Evolutionary conservation across 2,113 vertebrate species (phyloP).

Genomic region (Corydoras sp.): DNA sequence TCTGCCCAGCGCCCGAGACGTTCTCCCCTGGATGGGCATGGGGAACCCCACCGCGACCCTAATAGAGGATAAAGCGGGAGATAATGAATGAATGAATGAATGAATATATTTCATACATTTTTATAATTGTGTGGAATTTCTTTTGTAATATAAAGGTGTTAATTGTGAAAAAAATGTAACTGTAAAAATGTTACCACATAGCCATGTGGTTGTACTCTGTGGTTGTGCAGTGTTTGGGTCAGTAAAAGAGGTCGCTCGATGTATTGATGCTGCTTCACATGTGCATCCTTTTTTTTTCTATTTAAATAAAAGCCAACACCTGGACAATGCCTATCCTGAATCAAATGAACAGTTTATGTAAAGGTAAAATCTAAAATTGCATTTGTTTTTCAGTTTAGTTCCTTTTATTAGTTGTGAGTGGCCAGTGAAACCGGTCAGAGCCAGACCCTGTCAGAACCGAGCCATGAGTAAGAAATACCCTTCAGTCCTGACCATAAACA

Average conservation of each 20-base stretch:
- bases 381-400: slow-evolving; percentile 9
- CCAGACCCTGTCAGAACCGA: slow-evolving; percentile 20
- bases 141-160: neutral
- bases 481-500: slow-evolving; percentile 22
- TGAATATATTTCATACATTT: neutral
- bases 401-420: slow-evolving; percentile 5
- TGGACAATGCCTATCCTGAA: too few relatives aligned
- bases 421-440: neutral
- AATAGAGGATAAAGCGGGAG: too few relatives aligned
- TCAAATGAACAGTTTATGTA: neutral
- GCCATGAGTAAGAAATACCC: slow-evolving; percentile 28
- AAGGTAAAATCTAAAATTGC: neutral
- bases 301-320: too few relatives aligned
- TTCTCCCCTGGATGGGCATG: too few relatives aligned
- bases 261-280: neutral
- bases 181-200: neutral
- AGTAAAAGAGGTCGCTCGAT: slow-evolving; percentile 12
- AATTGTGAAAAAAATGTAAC: neutral
- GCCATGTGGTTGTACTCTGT: neutral
- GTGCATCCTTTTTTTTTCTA: too few relatives aligned
- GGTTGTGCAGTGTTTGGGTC: neutral
- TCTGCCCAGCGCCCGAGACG: too few relatives aligned
- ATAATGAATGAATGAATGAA: too few relatives aligned
- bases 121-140: neutral
- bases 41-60: too few relatives aligned